phyloP scores from a whole-genome alignment of 1,140 invertebrate genomes.

The Temnothorax nylanderi region DNA sequence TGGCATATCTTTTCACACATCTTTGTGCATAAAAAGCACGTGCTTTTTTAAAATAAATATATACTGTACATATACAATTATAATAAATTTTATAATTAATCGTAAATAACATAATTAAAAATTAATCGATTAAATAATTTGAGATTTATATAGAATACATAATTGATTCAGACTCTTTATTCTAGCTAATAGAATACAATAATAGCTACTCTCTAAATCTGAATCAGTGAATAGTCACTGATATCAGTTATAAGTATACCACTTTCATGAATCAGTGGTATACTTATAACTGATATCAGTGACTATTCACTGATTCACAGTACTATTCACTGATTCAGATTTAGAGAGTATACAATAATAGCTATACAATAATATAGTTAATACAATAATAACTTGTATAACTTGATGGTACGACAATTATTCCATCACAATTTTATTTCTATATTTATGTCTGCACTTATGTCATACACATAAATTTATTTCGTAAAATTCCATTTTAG shows the following conservation, averaged over 20 bases:
- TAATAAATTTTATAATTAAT: background rate
- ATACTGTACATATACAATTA: background rate
- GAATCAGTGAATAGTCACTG: too few relatives aligned
- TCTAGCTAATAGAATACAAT: background rate
- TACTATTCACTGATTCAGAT: too few relatives aligned
- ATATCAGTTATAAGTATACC: too few relatives aligned
- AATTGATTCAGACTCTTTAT: background rate
- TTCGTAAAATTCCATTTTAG: slow-evolving; percentile 8
- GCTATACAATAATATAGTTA: too few relatives aligned
- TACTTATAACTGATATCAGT: too few relatives aligned
- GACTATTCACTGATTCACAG: too few relatives aligned
- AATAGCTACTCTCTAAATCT: too few relatives aligned
- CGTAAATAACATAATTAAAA: background rate
- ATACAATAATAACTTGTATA: background rate
- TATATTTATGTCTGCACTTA: background rate
- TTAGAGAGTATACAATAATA: too few relatives aligned
- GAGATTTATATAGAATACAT: background rate
- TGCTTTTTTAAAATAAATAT: background rate
- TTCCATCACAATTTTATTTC: background rate
- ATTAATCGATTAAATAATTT: slow-evolving; percentile 12
- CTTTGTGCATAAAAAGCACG: too few relatives aligned
- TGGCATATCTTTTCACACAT: background rate
- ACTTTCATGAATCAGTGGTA: too few relatives aligned
- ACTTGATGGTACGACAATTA: background rate
- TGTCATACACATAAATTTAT: slow-evolving; percentile 15